Percentiles rank a stretch among this genome's conserved stretches.
These are phyloP conservation scores for Proterorhinus semilunaris DNA, from an alignment of 2,113 vertebrate genomes.

Conservation along the genomic window DNA sequence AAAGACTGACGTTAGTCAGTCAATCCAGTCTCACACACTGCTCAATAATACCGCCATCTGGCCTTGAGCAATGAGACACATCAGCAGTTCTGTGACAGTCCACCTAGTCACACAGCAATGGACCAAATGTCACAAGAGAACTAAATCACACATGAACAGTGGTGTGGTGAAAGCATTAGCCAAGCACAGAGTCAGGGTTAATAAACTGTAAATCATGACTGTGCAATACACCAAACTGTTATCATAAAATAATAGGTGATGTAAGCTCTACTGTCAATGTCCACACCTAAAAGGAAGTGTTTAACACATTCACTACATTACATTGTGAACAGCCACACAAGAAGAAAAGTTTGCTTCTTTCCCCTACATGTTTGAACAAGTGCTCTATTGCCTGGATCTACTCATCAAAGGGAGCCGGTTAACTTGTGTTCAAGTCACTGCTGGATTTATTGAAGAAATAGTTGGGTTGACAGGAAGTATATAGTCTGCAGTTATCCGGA, in stretches of 20 bases:
- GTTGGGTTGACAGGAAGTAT: neutral
- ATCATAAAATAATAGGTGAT: no score
- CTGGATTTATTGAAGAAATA: neutral
- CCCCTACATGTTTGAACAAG: neutral
- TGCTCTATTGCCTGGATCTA: neutral
- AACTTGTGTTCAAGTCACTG: no score
- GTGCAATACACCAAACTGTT: no score
- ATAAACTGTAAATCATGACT: no score
- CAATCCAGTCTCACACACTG: neutral
- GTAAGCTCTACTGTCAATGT: no score
- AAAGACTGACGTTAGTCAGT: no score
- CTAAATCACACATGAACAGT: neutral
- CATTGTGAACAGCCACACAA: neutral
- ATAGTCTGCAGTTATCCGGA: no score
- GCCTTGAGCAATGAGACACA: no score
- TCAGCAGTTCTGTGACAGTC: no score
- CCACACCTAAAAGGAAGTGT: neutral
- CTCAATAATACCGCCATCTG: no score
- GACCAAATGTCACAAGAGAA: neutral
- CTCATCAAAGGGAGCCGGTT: neutral
- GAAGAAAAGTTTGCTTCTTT: neutral
- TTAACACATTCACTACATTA: neutral
- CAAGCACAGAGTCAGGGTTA: neutral
- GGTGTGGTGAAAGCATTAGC: neutral
- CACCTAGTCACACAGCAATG: neutral